phyloP scores from a whole-genome alignment of 2,888 invertebrate species.

The Drosophila robusta region DNA sequence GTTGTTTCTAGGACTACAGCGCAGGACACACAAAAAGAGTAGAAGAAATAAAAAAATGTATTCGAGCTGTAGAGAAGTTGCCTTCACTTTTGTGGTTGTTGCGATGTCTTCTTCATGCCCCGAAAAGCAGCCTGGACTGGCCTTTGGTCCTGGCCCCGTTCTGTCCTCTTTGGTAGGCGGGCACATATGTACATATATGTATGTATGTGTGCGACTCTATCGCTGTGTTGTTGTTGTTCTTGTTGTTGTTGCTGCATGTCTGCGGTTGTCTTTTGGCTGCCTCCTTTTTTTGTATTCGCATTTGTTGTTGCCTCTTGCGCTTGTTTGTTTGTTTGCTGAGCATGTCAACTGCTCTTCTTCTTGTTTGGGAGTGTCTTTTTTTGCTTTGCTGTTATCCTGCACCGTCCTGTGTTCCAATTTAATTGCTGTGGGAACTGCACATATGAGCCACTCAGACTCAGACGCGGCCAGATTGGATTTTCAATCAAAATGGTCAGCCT shows the following conservation, averaged over 20 bases:
- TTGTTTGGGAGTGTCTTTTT: constrained; percentile 1
- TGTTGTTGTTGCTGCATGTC: constrained; percentile 59
- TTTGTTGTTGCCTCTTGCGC: constrained; percentile 29
- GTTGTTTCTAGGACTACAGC: constrained; percentile 69
- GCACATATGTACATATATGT: constrained; percentile 56
- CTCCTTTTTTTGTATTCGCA: constrained; percentile 40
- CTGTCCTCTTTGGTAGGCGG: constrained; percentile 39
- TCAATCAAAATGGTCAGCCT: constrained; percentile 75
- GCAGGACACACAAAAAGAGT: constrained; percentile 20
- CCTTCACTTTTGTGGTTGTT: constrained; percentile 60
- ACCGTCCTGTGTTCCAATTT: constrained; percentile 80
- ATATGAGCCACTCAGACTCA: constrained; percentile 80
- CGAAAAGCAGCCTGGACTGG: constrained; percentile 57
- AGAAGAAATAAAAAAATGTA: constrained; percentile 12
- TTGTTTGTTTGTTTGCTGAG: constrained; percentile 73
- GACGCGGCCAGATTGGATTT: constrained; percentile 73
- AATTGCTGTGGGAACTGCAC: constrained; percentile 85
- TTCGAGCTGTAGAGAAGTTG: constrained; percentile 26
- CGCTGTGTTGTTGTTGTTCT: neutral
- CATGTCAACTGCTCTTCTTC: constrained; percentile 65
- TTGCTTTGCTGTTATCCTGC: constrained; percentile 55
- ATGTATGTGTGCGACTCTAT: constrained; percentile 27
- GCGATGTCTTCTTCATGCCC: constrained; percentile 73
- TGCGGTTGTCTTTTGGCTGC: constrained; percentile 76
- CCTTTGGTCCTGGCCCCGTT: constrained; percentile 30